A percentile compares a stretch with the other conserved stretches of the same genome.
phyloP scores from a whole-genome alignment of 1,140 invertebrate genomes.

The Cydia splendana region DNA sequence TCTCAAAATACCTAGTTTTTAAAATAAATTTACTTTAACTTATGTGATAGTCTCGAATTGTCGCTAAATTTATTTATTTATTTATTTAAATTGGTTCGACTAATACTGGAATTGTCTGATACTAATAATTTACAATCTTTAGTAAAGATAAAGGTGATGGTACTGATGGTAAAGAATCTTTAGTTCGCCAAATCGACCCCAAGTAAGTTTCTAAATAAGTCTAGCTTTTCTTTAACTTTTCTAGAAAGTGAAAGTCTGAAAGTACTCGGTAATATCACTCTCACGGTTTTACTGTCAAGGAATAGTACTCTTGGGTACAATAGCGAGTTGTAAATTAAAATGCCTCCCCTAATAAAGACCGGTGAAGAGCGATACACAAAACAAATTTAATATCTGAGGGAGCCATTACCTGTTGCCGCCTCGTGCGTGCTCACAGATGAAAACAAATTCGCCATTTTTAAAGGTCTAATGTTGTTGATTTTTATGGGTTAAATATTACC shows the following conservation, averaged over 20 bases:
- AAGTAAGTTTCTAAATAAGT: neutral
- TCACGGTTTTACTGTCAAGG: slow-evolving; percentile 9
- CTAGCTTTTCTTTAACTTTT: neutral
- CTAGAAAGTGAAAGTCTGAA: slow-evolving; percentile 1
- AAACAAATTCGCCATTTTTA: neutral
- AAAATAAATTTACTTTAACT: too few species aligned
- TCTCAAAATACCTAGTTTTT: too few species aligned
- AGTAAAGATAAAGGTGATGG: too few species aligned
- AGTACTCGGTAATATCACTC: neutral
- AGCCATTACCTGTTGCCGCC: slow-evolving; percentile 26
- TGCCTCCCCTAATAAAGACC: slow-evolving; percentile 21
- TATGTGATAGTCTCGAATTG: too few species aligned
- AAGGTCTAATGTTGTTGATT: neutral
- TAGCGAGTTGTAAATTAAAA: slow-evolving; percentile 30
- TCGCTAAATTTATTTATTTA: too few species aligned
- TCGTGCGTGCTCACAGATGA: slow-evolving; percentile 16
- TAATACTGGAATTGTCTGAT: too few species aligned
- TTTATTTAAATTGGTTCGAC: too few species aligned
- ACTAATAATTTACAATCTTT: too few species aligned
- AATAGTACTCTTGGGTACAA: slow-evolving; percentile 8
- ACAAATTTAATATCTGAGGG: slow-evolving; percentile 27
- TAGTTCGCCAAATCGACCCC: too few species aligned
- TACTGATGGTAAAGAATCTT: too few species aligned
- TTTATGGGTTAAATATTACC: neutral
- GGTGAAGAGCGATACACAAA: slow-evolving; percentile 27